These are phyloP conservation scores for Chrysopilus asiliformis DNA, from an alignment of 2,888 invertebrate genomes.

Conservation along the genomic window DNA sequence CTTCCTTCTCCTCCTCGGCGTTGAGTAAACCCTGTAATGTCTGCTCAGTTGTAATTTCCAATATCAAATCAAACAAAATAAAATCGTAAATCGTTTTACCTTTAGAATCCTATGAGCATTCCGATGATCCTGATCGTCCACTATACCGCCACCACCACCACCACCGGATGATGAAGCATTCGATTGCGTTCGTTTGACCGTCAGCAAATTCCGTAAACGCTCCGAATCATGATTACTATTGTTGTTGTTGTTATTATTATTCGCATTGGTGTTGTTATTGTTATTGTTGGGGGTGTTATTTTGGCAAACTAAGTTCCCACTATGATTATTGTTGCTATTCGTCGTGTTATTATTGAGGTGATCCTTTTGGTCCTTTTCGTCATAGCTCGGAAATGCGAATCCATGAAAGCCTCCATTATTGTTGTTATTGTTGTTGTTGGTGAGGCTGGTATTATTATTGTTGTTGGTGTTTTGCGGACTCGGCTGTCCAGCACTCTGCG, in stretches of 20 bases:
- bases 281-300: constrained; percentile 29
- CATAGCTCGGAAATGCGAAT: constrained; percentile 19
- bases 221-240: constrained; percentile 34
- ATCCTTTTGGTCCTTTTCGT: constrained; percentile 20
- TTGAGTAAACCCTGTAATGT: constrained; percentile 22
- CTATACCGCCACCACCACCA: constrained; percentile 14
- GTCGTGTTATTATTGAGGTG: constrained; percentile 17
- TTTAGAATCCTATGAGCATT: constrained; percentile 21
- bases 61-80: constrained; percentile 3
- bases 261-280: constrained; percentile 25
- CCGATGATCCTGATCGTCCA: constrained; percentile 29
- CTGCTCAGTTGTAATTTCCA: too few species aligned
- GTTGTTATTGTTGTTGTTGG: constrained; percentile 18
- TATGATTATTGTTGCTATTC: constrained; percentile 15
- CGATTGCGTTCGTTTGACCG: constrained; percentile 30
- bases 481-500: constrained; percentile 34
- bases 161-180: constrained; percentile 14
- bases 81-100: constrained; percentile 18
- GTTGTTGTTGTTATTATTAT: constrained; percentile 22
- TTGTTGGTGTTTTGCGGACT: constrained; percentile 36
- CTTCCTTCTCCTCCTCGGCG: constrained; percentile 33
- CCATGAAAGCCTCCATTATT: constrained; percentile 16
- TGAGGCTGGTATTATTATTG: constrained; percentile 19
- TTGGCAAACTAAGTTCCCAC: constrained; percentile 8
- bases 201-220: constrained; percentile 38